phyloP scores from a whole-genome alignment of 2,888 invertebrate genomes.

The Agrochola litura region DNA sequence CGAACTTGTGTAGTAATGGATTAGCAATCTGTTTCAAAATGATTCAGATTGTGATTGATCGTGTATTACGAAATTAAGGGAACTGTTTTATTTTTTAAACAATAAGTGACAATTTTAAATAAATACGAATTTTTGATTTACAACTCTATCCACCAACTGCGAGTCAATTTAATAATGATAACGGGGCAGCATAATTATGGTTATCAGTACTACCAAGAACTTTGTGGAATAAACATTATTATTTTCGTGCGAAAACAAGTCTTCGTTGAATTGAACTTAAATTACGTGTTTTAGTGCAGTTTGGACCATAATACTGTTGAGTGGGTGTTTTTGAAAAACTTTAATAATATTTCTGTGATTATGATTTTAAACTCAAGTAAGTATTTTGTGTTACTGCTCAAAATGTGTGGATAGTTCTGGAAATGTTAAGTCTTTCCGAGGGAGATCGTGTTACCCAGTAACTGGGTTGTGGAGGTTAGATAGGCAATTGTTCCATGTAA shows the following conservation, averaged over 20 bases:
- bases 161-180: slow-evolving; percentile 49
- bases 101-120: not conserved
- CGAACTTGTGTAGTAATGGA: too few species aligned
- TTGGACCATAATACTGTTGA: not conserved
- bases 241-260: slow-evolving; percentile 12
- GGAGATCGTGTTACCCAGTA: not conserved
- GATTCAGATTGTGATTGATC: too few species aligned
- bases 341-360: not conserved
- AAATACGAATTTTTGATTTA: not conserved
- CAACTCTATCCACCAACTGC: slow-evolving; percentile 1
- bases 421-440: not conserved
- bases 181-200: not conserved
- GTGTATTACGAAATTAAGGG: too few species aligned
- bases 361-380: slow-evolving; percentile 35
- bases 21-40: too few species aligned
- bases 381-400: not conserved
- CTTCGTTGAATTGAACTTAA: not conserved
- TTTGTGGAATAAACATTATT: slow-evolving; percentile 36
- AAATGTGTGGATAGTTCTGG: slow-evolving; percentile 20
- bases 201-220: slow-evolving; percentile 56
- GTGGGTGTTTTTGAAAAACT: not conserved
- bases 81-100: too few species aligned
- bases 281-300: not conserved
- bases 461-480: not conserved
- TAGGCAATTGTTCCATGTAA: not conserved